Conservation (phyloP, 2,113 vertebrate genomes). For the Odobenus rosmarus region DNA sequence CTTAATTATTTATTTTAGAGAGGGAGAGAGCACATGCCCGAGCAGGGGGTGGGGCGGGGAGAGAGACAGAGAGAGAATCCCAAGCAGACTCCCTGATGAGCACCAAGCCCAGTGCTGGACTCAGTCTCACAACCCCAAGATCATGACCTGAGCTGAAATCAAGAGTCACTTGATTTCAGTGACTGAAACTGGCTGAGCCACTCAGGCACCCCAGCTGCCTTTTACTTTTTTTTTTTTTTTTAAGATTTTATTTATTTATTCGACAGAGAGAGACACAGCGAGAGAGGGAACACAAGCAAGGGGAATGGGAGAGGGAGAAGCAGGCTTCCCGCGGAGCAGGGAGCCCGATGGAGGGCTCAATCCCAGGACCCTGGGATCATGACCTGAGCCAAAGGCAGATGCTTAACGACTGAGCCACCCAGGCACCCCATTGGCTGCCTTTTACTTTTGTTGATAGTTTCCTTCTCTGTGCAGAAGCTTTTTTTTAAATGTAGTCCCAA, state of each 20-base stretch:
- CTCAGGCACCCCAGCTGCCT: neutral
- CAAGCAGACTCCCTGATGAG: neutral
- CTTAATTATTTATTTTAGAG: neutral
- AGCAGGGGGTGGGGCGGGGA: neutral
- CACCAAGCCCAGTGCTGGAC: neutral
- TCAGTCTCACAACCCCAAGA: neutral
- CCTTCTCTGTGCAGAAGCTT: neutral
- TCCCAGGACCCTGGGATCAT: no score
- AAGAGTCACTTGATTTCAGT: no score
- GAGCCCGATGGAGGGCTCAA: no score
- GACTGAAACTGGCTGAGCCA: neutral
- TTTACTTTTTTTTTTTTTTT: neutral
- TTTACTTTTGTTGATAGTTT: neutral
- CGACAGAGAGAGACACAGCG: no score
- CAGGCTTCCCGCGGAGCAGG: no score
- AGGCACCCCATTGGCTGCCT: no score
- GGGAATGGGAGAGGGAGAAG: neutral
- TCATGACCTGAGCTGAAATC: neutral
- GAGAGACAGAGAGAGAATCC: neutral
- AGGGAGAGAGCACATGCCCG: neutral
- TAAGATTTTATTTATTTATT: neutral
- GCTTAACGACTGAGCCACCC: no score
- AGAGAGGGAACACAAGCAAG: no score
- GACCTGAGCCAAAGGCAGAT: no score
- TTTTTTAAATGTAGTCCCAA: neutral